These are phyloP conservation scores for Gallinago nigripennis DNA, from an alignment of 2,797 vertebrate species.

Conservation along the genomic window DNA sequence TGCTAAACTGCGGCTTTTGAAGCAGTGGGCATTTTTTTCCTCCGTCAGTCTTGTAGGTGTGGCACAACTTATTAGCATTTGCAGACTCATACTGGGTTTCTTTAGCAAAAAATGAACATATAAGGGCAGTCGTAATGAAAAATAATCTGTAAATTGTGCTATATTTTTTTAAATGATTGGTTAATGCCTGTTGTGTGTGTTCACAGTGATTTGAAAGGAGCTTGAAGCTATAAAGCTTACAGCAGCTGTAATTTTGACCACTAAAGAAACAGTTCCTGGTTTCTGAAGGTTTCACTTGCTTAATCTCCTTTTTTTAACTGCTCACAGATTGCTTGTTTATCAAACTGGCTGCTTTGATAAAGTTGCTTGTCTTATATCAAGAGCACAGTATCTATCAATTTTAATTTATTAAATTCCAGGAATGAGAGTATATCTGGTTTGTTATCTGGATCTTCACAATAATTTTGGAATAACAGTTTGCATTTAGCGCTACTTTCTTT, in stretches of 20 bases:
- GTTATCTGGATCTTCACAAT: not conserved
- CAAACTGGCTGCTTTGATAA: slow-evolving; percentile 32
- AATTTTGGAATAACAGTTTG: not conserved
- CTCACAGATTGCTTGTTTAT: slow-evolving; percentile 17
- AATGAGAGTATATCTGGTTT: not conserved
- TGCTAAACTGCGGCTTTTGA: not conserved
- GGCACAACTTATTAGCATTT: not conserved
- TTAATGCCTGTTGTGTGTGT: not conserved
- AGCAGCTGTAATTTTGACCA: not conserved
- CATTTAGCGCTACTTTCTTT: not conserved
- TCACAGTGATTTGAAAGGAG: not conserved
- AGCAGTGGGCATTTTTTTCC: not conserved
- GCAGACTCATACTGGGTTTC: not conserved
- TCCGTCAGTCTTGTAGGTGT: not conserved
- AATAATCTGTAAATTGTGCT: not conserved
- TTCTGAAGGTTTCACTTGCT: slow-evolving; percentile 6
- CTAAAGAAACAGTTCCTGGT: not conserved
- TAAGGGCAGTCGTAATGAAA: not conserved
- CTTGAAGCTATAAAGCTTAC: not conserved
- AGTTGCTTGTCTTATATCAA: slow-evolving; percentile 19
- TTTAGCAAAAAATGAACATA: not conserved
- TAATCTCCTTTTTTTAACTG: slow-evolving; percentile 27
- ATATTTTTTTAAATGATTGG: not conserved
- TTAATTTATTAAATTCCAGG: not conserved
- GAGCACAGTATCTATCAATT: not conserved